Base-by-base conservation (phyloP, 2,888 invertebrate species). In the Xestia c-nigrum region DNA sequence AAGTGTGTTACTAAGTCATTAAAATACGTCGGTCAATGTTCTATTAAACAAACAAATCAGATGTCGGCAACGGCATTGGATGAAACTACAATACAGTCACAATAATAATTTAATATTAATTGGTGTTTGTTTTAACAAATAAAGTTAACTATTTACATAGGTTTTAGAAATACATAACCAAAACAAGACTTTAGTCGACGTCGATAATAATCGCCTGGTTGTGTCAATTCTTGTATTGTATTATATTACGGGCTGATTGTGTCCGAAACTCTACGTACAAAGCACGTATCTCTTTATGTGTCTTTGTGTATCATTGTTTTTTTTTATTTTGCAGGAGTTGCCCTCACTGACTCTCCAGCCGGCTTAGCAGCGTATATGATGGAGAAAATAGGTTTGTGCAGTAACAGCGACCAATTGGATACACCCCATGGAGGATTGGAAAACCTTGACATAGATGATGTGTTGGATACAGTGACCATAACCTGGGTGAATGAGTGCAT, bases 291-390 rank as follows among this genome's bases (percentile, higher is more conserved):
- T 50, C 9, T 3, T 50, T 50, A 19, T 50, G 50, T 21, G 50
- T 50, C 21, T 21, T 19, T 50, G 21, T 50, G 21, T 50, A 3
- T 50, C 50, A 31, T 59, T 24, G 16, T 19, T 71, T 4, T 6
- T 52, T 63, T n/a, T 6, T 31, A 31, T 31, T 70, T 94, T 94
- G 0, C 88, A 98, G 98, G 98, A 38, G 97, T 97, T 5, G 98
- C 97, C 0, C 91, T 99, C 79, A 96, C 97, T 14, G 98, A 98
- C 88, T 98, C 98, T 0, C 99, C 99, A 0, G 97, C 98, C 0
- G 99, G 99, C 0, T 94, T 99, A 84, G 99, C 99, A 3, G 98
- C 98, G 0, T 99, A 99, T 89, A 97, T 99, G 65, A 95, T 99
- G 85, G 99, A 99, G 91, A 99, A 99, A 94, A 99, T 99, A 93